phyloP scores from a whole-genome alignment of 1,140 invertebrate genomes.

The Copidosoma floridanum region DNA sequence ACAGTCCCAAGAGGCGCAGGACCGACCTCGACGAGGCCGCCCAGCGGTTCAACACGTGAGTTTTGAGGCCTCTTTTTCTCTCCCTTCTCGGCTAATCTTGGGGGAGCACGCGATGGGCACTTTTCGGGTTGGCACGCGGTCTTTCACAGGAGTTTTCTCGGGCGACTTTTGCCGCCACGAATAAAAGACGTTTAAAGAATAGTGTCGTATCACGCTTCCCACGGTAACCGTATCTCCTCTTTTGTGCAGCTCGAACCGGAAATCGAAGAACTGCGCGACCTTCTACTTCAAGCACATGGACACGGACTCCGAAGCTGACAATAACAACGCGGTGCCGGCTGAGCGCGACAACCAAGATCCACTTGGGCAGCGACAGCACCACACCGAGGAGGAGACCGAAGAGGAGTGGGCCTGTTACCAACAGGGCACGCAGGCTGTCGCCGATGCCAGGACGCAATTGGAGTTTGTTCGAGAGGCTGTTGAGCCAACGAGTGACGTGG shows the following conservation, averaged over 20 bases:
- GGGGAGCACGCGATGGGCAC: no score
- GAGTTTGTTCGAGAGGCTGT: slow-evolving; percentile 43
- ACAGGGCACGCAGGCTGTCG: slow-evolving; percentile 60
- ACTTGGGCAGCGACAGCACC: slow-evolving; percentile 28
- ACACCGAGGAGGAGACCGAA: slow-evolving; percentile 64
- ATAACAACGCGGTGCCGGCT: slow-evolving; percentile 31
- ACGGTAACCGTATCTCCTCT: background rate
- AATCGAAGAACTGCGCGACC: slow-evolving; percentile 75
- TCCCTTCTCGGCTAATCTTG: background rate
- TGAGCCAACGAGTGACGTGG: slow-evolving; percentile 8
- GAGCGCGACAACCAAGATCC: slow-evolving; percentile 37
- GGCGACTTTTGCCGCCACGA: no score
- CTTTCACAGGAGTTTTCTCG: no score
- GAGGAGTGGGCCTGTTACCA: slow-evolving; percentile 73
- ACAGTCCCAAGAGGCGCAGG: slow-evolving; percentile 31
- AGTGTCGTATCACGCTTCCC: no score
- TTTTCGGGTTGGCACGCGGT: no score
- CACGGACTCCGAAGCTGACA: slow-evolving; percentile 71
- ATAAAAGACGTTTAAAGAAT: no score
- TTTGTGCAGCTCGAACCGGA: slow-evolving; percentile 64
- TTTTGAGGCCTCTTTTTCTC: background rate
- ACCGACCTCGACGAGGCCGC: slow-evolving; percentile 40
- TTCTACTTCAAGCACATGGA: slow-evolving; percentile 83
- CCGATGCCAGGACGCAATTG: slow-evolving; percentile 38
- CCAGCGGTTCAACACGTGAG: slow-evolving; percentile 52